Evolutionary conservation across 2,113 vertebrate species (phyloP).

Genomic region (Callocephalon fimbriatum): DNA sequence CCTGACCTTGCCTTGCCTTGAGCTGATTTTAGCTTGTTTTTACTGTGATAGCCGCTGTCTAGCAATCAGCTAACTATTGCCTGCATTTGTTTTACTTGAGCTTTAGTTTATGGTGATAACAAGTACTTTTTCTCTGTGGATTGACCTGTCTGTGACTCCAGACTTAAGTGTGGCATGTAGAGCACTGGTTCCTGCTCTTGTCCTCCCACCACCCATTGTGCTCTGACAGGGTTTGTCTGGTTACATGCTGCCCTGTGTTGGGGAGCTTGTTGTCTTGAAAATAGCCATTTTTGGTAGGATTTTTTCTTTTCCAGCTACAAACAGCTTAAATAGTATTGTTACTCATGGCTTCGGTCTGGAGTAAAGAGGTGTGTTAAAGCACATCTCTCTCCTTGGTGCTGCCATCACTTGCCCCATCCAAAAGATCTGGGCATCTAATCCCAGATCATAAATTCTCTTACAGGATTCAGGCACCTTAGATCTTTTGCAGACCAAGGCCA

Average conservation of each 20-base stretch:
- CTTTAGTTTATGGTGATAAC: background rate
- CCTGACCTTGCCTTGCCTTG: background rate
- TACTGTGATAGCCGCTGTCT: background rate
- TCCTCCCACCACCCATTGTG: fast-evolving
- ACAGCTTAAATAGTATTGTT: background rate
- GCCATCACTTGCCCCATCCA: background rate
- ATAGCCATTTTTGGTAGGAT: background rate
- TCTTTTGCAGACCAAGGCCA: background rate
- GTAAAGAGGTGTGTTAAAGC: background rate
- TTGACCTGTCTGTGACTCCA: background rate
- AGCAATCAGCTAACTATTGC: background rate
- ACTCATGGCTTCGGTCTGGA: background rate
- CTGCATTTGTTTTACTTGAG: background rate
- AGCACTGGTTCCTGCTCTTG: fast-evolving
- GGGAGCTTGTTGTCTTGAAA: background rate
- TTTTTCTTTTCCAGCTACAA: background rate
- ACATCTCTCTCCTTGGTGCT: background rate
- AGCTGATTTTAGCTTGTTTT: background rate
- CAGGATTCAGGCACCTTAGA: background rate
- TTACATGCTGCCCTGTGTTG: fast-evolving
- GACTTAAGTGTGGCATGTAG: background rate
- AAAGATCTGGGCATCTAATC: background rate
- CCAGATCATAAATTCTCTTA: background rate
- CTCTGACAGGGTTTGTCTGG: background rate
- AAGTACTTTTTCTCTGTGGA: background rate